Evolutionary conservation across 2,888 invertebrate genomes (phyloP), one percentile per base, ranked within the genome.

Genomic region (Drosophila flavopinicola): DNA sequence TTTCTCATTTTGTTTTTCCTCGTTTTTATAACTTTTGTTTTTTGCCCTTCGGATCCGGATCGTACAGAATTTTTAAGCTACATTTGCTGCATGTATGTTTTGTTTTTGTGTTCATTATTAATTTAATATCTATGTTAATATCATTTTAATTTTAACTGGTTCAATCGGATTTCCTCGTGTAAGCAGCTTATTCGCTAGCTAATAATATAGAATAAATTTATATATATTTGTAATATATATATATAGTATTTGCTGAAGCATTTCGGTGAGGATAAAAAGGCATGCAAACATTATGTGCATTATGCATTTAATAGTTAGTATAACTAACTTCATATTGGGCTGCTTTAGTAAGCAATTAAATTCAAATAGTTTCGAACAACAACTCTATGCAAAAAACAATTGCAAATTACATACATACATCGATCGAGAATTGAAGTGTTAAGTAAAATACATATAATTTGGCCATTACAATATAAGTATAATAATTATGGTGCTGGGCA

Each of bases 191-290:
- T 29, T 41, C 13, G 49, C 53, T 68, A 54, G 27, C 52, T 47
- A 71, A 39, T 27, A 20, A 39, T 56, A 47, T 44, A 23, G 38
- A 38, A 48, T 23, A 52, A 49, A 27, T 53, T n/a, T 49, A 20
- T 41, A 23, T 51, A 49, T 56, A 17, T 35, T 37, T 24, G 7
- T 37, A 58, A 7, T 37, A 25, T 41, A n/a, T 41, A 24, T 25
- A 24, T 42, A 37, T 38, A 20, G 20, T 20, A 39, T 51, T 56
- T 45, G 30, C 68, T 75, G 59, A 85, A 76, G 72, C 79, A 74
- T 72, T 75, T 77, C 78, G 68, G 86, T 86, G 87, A 84, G 78
- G 70, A 66, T 70, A 59, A 76, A 69, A 73, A 75, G 71, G 69
- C 85, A 85, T 73, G 69, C 74, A 66, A 76, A 67, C 65, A 64